Evolutionary conservation across 2,113 vertebrate genomes (phyloP).

Genomic region (Tragulus kanchil): DNA sequence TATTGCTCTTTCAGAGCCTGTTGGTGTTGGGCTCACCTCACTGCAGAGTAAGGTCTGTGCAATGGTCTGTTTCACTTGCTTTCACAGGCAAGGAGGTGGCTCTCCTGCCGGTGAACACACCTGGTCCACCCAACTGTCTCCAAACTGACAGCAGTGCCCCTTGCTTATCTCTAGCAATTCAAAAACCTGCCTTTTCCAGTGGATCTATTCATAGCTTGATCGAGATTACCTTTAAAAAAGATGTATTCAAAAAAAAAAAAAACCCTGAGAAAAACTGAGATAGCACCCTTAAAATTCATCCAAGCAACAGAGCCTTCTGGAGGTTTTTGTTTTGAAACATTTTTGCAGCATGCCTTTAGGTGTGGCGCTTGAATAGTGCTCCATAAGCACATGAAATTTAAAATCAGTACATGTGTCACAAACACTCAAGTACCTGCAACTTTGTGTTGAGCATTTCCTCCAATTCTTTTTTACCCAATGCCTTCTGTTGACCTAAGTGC

Average conservation of each 20-base stretch:
- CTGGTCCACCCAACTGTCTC: not conserved
- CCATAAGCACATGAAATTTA: not conserved
- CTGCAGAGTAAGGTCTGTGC: not conserved
- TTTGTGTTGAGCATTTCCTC: not conserved
- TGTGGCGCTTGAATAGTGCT: not conserved
- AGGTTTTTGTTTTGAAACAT: slow-evolving; percentile 46
- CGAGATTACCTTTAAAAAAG: slow-evolving; percentile 20
- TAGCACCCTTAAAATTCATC: slow-evolving; percentile 44
- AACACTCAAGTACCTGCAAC: not conserved
- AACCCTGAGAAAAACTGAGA: slow-evolving; percentile 37
- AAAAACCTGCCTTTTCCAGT: not conserved
- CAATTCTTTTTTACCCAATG: not conserved
- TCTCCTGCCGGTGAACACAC: not conserved
- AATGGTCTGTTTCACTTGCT: not conserved
- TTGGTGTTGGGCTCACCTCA: not conserved
- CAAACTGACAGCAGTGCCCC: not conserved
- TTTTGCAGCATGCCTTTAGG: not conserved
- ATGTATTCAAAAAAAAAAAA: not conserved
- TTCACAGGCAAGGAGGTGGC: not conserved
- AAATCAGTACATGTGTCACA: not conserved
- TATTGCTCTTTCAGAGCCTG: not conserved
- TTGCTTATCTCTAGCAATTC: not conserved
- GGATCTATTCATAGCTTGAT: not conserved
- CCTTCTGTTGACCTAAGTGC: not conserved
- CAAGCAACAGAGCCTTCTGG: not conserved